Percentiles rank a stretch among this genome's conserved stretches.
These are phyloP conservation scores for Dreissena polymorpha DNA, from an alignment of 1,140 invertebrate genomes.

Conservation along the genomic window DNA sequence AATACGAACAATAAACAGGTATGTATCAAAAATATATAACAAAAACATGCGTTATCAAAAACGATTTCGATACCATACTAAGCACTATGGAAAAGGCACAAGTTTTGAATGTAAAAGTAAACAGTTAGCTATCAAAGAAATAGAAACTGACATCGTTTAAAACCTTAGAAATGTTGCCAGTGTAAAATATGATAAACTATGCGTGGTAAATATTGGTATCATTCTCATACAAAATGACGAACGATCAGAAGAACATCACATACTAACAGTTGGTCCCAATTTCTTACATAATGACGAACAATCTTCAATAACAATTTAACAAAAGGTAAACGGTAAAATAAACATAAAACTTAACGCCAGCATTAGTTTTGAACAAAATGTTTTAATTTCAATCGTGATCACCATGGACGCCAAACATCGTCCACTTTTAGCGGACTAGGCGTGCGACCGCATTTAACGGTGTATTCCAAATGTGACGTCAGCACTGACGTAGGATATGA, in stretches of 20 bases:
- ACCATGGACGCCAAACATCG: constrained; percentile 54
- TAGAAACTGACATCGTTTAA: no score
- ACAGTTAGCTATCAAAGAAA: no score
- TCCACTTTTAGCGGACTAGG: constrained; percentile 54
- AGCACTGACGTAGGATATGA: background rate
- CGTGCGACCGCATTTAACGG: constrained; percentile 37
- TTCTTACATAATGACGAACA: background rate
- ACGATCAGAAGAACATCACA: background rate
- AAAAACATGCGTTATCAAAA: no score
- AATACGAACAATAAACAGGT: no score
- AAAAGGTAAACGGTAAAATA: background rate
- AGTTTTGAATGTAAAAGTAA: no score
- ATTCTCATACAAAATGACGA: background rate
- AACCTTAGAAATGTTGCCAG: no score
- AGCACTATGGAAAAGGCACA: no score
- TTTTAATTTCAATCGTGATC: background rate
- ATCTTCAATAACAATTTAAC: background rate
- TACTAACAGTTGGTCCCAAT: background rate
- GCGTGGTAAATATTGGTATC: no score
- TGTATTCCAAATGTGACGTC: constrained; percentile 26
- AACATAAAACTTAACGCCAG: background rate
- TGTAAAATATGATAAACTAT: no score
- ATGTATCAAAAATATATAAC: no score
- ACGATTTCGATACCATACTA: no score
- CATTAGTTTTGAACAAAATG: background rate